Evolutionary conservation across 2,888 invertebrate species (phyloP).

Genomic region (Dexiosoma caninum): DNA sequence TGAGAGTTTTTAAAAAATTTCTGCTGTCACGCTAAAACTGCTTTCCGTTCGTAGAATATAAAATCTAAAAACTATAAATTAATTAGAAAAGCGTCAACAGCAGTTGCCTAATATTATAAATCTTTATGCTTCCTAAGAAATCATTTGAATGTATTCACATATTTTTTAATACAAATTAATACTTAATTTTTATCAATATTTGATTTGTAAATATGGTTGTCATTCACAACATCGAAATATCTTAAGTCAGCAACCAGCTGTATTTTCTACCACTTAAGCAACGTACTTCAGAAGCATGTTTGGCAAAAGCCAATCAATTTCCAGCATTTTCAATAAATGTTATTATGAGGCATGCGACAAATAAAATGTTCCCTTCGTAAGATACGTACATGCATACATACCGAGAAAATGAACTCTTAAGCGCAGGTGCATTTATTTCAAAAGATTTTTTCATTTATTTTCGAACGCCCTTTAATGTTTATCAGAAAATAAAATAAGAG

Average conservation of each 20-base stretch:
- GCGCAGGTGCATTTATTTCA: conserved; percentile 38
- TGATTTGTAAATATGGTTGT: conserved; percentile 18
- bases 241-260: conserved; percentile 25
- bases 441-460: conserved; percentile 5
- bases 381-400: no score
- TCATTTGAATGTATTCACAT: no score
- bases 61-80: no score
- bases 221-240: conserved; percentile 22
- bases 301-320: conserved; percentile 45
- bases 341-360: conserved; percentile 3
- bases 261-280: conserved; percentile 32
- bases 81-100: no score
- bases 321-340: not conserved
- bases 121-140: no score
- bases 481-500: not conserved
- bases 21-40: no score
- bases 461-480: conserved; percentile 28
- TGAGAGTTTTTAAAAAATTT: no score
- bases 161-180: conserved; percentile 35
- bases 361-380: not conserved
- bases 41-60: no score
- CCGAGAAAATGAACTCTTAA: not conserved
- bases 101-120: no score
- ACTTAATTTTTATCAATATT: conserved; percentile 47
- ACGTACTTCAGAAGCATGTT: conserved; percentile 49